A percentile compares a stretch with the other conserved stretches of the same genome.
Conservation (phyloP, 1,140 invertebrate genomes). For the Plodia interpunctella region DNA sequence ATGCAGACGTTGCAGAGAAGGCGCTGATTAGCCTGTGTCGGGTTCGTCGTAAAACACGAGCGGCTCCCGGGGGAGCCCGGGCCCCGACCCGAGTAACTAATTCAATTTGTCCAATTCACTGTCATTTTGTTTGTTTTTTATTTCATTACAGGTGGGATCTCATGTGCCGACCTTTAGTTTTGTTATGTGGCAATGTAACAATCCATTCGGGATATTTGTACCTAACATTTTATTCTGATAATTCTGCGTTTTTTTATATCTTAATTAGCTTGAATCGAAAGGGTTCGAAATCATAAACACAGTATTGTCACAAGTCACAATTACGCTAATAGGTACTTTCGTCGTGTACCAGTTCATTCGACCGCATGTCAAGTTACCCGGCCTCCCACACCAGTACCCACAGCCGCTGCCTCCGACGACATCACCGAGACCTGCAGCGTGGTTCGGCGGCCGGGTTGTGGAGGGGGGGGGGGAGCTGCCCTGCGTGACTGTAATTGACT, state of each 20-base stretch:
- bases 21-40: constrained; percentile 8
- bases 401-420: no score
- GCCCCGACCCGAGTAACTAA: neutral
- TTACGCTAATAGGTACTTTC: no score
- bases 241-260: neutral
- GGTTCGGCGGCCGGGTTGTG: no score
- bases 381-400: no score
- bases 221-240: constrained; percentile 3
- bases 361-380: no score
- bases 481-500: constrained; percentile 2
- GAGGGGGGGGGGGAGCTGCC: no score
- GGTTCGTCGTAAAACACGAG: neutral
- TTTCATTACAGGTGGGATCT: neutral
- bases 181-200: neutral
- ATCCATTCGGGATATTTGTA: neutral
- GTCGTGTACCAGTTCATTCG: no score
- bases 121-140: neutral
- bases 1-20: neutral
- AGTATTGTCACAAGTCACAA: no score
- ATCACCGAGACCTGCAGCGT: no score
- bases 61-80: neutral
- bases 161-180: neutral
- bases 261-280: no score
- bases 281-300: no score
- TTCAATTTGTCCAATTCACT: neutral